These are phyloP conservation scores for Geopemphigus sp. DNA, from an alignment of 1,140 invertebrate species.

Conservation along the genomic window DNA sequence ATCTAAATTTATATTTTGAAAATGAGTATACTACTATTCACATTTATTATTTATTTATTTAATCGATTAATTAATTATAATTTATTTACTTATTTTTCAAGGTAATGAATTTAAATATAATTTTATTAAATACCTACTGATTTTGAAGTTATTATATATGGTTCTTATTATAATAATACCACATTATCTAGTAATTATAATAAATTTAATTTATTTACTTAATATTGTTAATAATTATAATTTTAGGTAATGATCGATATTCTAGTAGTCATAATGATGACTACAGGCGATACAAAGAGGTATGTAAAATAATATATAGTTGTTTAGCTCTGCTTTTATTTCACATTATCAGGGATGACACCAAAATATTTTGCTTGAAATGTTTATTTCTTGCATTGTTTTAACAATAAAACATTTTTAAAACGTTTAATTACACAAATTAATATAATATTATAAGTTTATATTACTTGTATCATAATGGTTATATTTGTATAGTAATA, in stretches of 20 bases:
- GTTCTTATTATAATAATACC: too few species aligned
- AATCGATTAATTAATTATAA: too few species aligned
- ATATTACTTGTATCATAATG: not conserved
- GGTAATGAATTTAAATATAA: too few species aligned
- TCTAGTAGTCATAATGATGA: slow-evolving; percentile 46
- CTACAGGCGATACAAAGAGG: slow-evolving; percentile 41
- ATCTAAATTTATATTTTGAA: too few species aligned
- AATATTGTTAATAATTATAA: not conserved
- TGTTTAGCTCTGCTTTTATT: not conserved
- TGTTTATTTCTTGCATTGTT: not conserved
- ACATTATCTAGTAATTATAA: too few species aligned
- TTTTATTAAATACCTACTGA: too few species aligned
- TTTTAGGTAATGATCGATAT: slow-evolving; percentile 45
- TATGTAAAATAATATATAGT: slow-evolving; percentile 28
- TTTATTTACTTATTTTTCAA: too few species aligned
- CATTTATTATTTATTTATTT: too few species aligned
- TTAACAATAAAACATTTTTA: not conserved
- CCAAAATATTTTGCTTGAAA: slow-evolving; percentile 2
- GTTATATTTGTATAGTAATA: too few species aligned
- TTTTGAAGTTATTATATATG: too few species aligned
- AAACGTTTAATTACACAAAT: not conserved
- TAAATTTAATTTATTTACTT: not conserved
- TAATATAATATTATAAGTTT: not conserved
- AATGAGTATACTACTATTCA: too few species aligned
- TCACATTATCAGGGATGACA: not conserved